Evolutionary conservation across 1,140 invertebrate genomes (phyloP), one percentile per base, ranked within the genome.

Genomic region (Lucilia sericata): DNA sequence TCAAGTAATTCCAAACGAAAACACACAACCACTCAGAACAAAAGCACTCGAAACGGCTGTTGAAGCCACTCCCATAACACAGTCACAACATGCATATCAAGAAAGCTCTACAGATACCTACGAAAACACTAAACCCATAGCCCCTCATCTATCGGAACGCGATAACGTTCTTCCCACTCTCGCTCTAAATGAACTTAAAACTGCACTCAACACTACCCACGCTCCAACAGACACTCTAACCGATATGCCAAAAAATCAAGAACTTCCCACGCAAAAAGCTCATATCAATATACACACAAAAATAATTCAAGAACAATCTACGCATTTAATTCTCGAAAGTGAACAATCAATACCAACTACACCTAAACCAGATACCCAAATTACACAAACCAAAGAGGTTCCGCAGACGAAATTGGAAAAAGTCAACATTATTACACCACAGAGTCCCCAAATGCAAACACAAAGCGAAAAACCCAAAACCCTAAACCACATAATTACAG

Each of bases 1-100:
- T n/a, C 49, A 82, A 82, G 49, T 60, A 7, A 42, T 82, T 34
- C 21, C 82, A 25, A 36, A 21, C 12, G 82, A 82, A 82, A 36
- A 47, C 9, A 65, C 82, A 34, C 65, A 70, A 10, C 17, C 55
- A 9, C 30, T 65, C 51, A 34, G 10, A 65, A 34, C 30, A 34
- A 21, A 21, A 19, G 4, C 19, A 55, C 82, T 10, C 17, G n/a
- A 80, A 51, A 49, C n/a, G 25, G 9, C 76, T 8, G 21, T 13
- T 13, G 76, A 51, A 13, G 76, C 42, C 13, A 51, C 8, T 1
- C 42, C 42, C n/a, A 21, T 8, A 2, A 13, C 76, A 80, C 76
- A 25, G 21, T 17, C 42, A 49, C 65, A 49, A 17, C 76, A 80
- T 7, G 47, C 76, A 49, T 80, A 80, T 25, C 19, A 49, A 42